Conservation (phyloP, 1,140 invertebrate species). For the Andrena cerasifolii region DNA sequence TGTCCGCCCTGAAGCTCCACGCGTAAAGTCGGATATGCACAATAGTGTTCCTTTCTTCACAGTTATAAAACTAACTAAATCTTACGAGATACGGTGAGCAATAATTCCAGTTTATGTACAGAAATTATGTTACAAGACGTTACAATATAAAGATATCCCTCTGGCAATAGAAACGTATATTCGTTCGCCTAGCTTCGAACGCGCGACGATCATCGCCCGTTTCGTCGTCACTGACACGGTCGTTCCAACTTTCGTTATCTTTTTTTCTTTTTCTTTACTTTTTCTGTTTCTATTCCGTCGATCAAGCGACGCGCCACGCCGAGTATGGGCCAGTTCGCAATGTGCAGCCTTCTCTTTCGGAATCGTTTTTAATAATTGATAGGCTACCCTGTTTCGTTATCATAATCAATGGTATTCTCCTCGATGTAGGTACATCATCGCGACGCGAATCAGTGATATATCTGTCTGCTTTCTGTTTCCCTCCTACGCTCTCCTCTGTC, state of each 20-base stretch:
- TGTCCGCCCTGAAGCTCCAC: slow-evolving; percentile 27
- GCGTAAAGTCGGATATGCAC: slow-evolving; percentile 61
- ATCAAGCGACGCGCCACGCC: slow-evolving; percentile 54
- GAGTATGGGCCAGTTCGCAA: slow-evolving; percentile 51
- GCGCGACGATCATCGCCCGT: slow-evolving; percentile 44
- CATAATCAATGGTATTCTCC: slow-evolving; percentile 73
- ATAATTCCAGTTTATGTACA: slow-evolving; percentile 82
- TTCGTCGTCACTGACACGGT: slow-evolving; percentile 21
- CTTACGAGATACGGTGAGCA: slow-evolving; percentile 81
- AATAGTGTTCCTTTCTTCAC: slow-evolving; percentile 67
- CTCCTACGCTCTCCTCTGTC: not conserved
- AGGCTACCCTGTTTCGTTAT: slow-evolving; percentile 82
- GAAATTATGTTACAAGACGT: slow-evolving; percentile 79
- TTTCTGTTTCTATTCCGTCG: slow-evolving; percentile 38
- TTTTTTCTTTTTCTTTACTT: no score
- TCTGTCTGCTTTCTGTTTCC: not conserved
- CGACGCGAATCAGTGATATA: slow-evolving; percentile 29
- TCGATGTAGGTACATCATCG: slow-evolving; percentile 59
- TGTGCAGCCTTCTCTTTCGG: slow-evolving; percentile 63
- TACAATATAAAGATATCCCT: slow-evolving; percentile 74
- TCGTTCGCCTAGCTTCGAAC: slow-evolving; percentile 39
- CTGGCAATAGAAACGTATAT: slow-evolving; percentile 60
- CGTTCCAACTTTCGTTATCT: slow-evolving; percentile 23
- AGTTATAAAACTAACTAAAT: slow-evolving; percentile 81
- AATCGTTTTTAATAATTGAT: slow-evolving; percentile 80